These are phyloP conservation scores for Metallyticus violacea DNA, from an alignment of 2,888 invertebrate species.

Conservation along the genomic window DNA sequence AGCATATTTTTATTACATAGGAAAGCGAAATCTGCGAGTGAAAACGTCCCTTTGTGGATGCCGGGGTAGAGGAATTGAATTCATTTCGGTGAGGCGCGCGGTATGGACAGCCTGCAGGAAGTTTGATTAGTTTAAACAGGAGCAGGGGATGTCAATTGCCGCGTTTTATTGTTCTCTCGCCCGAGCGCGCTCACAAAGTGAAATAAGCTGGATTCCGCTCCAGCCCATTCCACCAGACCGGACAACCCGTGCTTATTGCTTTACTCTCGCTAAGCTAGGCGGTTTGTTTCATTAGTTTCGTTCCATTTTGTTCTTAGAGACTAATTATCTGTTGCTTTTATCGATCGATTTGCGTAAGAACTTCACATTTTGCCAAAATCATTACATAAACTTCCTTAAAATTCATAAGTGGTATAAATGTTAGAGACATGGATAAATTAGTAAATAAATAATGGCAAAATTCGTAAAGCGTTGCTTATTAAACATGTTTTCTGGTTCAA, in stretches of 20 bases:
- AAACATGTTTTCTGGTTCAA: too few species aligned
- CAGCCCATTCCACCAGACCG: not conserved
- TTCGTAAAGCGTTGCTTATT: too few species aligned
- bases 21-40: not conserved
- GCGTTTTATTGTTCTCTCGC: not conserved
- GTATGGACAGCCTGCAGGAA: not conserved
- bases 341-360: not conserved
- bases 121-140: constrained; percentile 9
- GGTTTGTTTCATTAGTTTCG: not conserved
- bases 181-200: constrained; percentile 2
- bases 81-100: not conserved
- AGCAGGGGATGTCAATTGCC: not conserved
- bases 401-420: too few species aligned
- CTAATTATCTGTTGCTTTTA: not conserved
- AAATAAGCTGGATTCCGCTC: not conserved
- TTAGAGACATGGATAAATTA: too few species aligned
- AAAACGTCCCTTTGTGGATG: not conserved
- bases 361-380: not conserved
- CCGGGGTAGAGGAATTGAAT: not conserved
- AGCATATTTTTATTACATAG: not conserved
- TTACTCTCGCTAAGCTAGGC: not conserved
- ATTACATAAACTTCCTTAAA: not conserved
- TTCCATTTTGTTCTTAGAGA: not conserved
- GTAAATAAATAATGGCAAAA: too few species aligned
- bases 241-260: not conserved